Evolutionary conservation across 1,140 invertebrate genomes (phyloP), one percentile per base, ranked within the genome.

Genomic region (Drosophila baimaii): DNA sequence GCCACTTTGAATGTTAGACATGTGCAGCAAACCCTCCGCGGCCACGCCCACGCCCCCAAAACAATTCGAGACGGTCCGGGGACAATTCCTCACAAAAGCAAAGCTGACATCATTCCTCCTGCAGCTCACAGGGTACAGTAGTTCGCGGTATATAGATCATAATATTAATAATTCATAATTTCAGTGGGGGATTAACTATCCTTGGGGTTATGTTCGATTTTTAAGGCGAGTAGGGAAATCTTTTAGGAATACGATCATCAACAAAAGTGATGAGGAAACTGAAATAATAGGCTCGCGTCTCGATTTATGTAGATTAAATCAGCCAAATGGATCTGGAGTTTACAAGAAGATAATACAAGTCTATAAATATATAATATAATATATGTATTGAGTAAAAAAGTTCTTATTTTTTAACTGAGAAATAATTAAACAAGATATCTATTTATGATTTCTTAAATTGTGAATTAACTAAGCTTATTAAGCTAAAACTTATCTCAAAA

Each of bases 1-100:
- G 64, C 76, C 79, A 84, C 70, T 90, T 88, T 89, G 80, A 88
- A 83, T 89, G 80, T 88, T 88, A 88, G 84, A 89, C 80, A 88
- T 88, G 83, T 89, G 84, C 83, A 75, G 70, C 69, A 65, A 81
- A 70, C 58, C 69, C 76, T 79, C 59, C 44, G 52, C 35, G 43
- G 19, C 57, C 77, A 79, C 71, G 65, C 71, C 70, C 68, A 81
- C 73, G 61, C 47, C 79, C 57, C 43, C 55, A 44, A 52, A 23
- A 73, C 78, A 64, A 44, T 52, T 37, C 29, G 35, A 69, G 49
- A 27, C 41, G 47, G 64, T 27, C 57, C 69, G 65, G 64, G 77
- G 77, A 75, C 73, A 80, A 83, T 81, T 80, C 77, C 66, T 89
- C 79, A 88, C 72, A 78, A 77, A 74, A 13, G 25, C 80, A 77